Conservation (phyloP, 92 coral and sea anemone genomes). For the Palythoa grandiflora region DNA sequence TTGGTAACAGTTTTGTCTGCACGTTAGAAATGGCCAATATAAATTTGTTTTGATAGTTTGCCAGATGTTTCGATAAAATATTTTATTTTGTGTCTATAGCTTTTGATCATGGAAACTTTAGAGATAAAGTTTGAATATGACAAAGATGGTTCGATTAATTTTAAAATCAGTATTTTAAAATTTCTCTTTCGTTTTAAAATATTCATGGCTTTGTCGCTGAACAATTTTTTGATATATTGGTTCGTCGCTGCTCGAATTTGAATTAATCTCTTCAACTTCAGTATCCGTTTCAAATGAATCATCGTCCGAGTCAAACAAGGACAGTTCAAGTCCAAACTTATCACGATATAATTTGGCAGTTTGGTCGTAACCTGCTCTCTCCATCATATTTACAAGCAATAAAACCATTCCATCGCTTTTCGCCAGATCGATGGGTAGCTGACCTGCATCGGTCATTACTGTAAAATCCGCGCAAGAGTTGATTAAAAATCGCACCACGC, state of each 20-base stretch:
- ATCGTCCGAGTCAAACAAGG: conserved; percentile 5
- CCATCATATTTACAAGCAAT: conserved; percentile 74
- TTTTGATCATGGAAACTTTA: not conserved
- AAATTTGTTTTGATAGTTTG: not conserved
- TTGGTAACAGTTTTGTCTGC: not conserved
- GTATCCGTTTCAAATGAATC: conserved; percentile 8
- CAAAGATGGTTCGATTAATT: too few species aligned
- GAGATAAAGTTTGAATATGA: not conserved
- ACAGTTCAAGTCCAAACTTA: conserved; percentile 69
- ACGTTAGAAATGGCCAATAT: not conserved
- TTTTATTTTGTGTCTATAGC: not conserved
- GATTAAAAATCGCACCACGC: conserved; percentile 72
- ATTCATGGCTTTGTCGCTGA: conserved; percentile 21
- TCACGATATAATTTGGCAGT: conserved; percentile 82
- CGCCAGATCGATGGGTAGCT: conserved; percentile 83
- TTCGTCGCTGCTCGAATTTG: conserved; percentile 22
- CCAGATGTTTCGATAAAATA: conserved; percentile 17
- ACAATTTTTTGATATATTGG: conserved; percentile 8
- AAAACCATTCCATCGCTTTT: conserved; percentile 75
- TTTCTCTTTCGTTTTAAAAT: not conserved
- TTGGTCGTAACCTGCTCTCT: conserved; percentile 75
- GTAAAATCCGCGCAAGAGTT: conserved; percentile 86
- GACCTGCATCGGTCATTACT: conserved; percentile 73
- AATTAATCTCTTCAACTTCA: not conserved
- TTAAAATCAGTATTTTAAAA: not conserved